Conservation (phyloP, 1,140 invertebrate species). For the Heliconius congener region DNA sequence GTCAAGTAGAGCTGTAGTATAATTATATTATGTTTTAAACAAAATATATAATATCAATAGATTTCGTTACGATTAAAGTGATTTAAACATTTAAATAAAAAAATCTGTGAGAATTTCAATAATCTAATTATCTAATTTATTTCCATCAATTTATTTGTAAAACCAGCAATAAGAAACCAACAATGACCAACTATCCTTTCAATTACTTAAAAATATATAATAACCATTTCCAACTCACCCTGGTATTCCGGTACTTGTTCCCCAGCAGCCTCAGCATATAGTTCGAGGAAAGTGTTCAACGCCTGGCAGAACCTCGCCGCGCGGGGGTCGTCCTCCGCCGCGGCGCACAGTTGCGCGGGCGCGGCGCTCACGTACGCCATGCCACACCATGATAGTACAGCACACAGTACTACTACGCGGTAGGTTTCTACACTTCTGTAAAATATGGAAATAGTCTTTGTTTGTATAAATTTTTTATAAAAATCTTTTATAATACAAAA, state of each 20-base stretch:
- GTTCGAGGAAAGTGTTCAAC: slow-evolving; percentile 77
- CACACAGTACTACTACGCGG: slow-evolving; percentile 52
- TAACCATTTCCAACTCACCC: slow-evolving; percentile 41
- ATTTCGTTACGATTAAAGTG: too few relatives aligned
- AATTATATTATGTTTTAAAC: too few relatives aligned
- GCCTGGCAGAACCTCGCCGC: slow-evolving; percentile 77
- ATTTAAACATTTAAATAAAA: too few relatives aligned
- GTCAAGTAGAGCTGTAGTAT: too few relatives aligned
- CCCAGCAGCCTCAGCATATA: slow-evolving; percentile 75
- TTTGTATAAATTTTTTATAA: too few relatives aligned
- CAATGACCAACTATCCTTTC: background rate
- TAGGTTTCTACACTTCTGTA: slow-evolving; percentile 48
- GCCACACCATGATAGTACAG: slow-evolving; percentile 52
- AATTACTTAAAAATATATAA: background rate
- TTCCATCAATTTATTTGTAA: too few relatives aligned
- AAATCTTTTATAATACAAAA: too few relatives aligned
- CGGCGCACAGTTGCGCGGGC: slow-evolving; percentile 70
- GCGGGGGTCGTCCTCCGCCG: slow-evolving; percentile 73
- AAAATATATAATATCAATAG: too few relatives aligned
- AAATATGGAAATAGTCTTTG: background rate
- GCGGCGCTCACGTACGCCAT: slow-evolving; percentile 48
- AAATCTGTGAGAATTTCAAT: too few relatives aligned
- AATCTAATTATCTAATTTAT: too few relatives aligned
- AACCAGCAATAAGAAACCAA: background rate
- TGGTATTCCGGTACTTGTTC: slow-evolving; percentile 74